Evolutionary conservation across 2,888 invertebrate genomes (phyloP).

Genomic region (Sarcophaga subvicina): DNA sequence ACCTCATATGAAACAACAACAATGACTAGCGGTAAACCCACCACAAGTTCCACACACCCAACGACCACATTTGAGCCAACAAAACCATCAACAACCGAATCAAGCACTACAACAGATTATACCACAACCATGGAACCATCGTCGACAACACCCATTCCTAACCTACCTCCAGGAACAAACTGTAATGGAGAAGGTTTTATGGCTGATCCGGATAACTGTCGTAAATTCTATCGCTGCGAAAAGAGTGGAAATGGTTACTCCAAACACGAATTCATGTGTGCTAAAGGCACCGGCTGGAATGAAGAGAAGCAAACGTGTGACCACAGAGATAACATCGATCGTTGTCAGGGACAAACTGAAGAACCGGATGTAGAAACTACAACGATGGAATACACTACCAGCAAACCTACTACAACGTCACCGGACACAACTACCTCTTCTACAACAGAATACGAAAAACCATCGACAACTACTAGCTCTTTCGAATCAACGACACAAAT

Average conservation of each 20-base stretch:
- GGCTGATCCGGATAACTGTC: slow-evolving; percentile 84
- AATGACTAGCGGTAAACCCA: slow-evolving; percentile 28
- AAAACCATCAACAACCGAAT: slow-evolving; percentile 51
- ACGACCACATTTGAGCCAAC: slow-evolving; percentile 42
- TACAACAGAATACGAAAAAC: slow-evolving; percentile 71
- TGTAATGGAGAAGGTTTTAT: slow-evolving; percentile 86
- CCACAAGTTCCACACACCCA: slow-evolving; percentile 25
- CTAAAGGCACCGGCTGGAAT: slow-evolving; percentile 87
- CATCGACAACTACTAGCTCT: slow-evolving; percentile 42
- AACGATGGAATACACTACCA: slow-evolving; percentile 33
- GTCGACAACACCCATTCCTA: slow-evolving; percentile 74
- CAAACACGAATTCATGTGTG: slow-evolving; percentile 84
- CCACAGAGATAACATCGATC: slow-evolving; percentile 80
- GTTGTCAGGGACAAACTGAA: slow-evolving; percentile 75
- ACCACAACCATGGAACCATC: slow-evolving; percentile 73
- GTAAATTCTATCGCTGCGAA: slow-evolving; percentile 85
- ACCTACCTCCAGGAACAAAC: slow-evolving; percentile 77
- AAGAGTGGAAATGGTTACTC: slow-evolving; percentile 81
- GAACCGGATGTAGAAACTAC: slow-evolving; percentile 67
- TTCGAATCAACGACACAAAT: slow-evolving; percentile 55
- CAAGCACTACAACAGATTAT: slow-evolving; percentile 51
- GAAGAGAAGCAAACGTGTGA: slow-evolving; percentile 85
- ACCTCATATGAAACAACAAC: slow-evolving; percentile 49
- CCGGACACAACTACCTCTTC: slow-evolving; percentile 69
- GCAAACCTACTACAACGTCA: slow-evolving; percentile 37